A percentile compares a stretch with the other conserved stretches of the same genome.
phyloP scores from a whole-genome alignment of 1,140 invertebrate species.

The Wasmannia auropunctata region DNA sequence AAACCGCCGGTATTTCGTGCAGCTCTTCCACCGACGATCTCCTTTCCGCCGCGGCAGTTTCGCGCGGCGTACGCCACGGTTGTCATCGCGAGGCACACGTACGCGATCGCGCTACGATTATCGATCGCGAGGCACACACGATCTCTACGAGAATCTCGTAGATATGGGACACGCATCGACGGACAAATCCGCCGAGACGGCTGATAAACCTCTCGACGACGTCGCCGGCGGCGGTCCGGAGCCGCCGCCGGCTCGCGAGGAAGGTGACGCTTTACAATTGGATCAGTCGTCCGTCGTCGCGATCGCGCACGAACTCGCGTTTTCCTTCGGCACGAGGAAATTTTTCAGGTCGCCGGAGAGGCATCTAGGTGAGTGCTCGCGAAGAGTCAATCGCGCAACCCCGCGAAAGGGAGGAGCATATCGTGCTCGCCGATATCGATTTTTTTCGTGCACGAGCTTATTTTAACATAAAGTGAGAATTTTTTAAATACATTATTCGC shows the following conservation, averaged over 20 bases:
- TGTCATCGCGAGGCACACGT: background rate
- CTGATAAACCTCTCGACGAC: slow-evolving; percentile 23
- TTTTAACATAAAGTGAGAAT: background rate
- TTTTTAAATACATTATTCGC: background rate
- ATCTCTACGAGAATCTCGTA: background rate
- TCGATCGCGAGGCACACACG: slow-evolving; percentile 9
- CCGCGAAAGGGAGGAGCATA: too few species aligned
- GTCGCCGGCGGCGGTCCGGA: background rate
- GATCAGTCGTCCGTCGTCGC: slow-evolving; percentile 6
- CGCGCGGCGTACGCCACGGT: background rate
- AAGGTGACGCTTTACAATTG: background rate
- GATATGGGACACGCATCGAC: background rate
- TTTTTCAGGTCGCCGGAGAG: background rate
- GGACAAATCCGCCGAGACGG: background rate
- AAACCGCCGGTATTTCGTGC: background rate
- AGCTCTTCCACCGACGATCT: background rate
- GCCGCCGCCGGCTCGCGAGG: background rate
- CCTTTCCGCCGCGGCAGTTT: background rate
- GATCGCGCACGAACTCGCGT: background rate
- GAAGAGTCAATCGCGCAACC: background rate
- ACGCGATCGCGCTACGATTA: background rate
- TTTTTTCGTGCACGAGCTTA: background rate
- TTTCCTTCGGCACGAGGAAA: background rate
- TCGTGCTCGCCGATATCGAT: background rate
- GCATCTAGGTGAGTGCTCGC: background rate